Conservation (phyloP, 2,797 vertebrate species). For the Gallinago stenura region DNA sequence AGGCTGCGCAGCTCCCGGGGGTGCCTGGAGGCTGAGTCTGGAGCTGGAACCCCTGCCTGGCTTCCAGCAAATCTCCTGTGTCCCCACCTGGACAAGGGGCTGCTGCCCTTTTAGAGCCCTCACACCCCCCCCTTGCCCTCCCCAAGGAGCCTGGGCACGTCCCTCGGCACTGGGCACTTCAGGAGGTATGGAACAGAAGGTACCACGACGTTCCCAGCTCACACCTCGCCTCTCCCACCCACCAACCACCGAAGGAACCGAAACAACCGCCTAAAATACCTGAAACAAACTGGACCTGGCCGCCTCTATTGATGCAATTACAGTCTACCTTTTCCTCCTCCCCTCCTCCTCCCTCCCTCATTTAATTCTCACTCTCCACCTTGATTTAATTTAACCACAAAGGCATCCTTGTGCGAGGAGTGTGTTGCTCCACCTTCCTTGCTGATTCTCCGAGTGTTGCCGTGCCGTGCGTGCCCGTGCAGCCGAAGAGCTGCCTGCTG, state of each 20-base stretch:
- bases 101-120: rapidly evolving
- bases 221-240: neutral
- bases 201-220: neutral
- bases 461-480: neutral
- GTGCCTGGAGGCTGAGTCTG: rapidly evolving
- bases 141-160: rapidly evolving
- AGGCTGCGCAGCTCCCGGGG: rapidly evolving
- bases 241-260: rapidly evolving
- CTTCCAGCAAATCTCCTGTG: neutral
- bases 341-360: neutral
- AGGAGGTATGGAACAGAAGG: neutral
- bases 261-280: neutral
- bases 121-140: neutral
- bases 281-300: neutral
- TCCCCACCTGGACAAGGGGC: neutral
- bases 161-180: neutral
- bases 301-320: neutral
- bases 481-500: neutral
- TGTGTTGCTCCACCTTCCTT: neutral
- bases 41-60: neutral
- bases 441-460: rapidly evolving
- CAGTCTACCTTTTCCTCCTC: neutral
- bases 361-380: neutral
- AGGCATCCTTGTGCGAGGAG: neutral
- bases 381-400: neutral